Base-by-base conservation (phyloP, 23 tunicate species). In the Clavelina lepadiformis region DNA sequence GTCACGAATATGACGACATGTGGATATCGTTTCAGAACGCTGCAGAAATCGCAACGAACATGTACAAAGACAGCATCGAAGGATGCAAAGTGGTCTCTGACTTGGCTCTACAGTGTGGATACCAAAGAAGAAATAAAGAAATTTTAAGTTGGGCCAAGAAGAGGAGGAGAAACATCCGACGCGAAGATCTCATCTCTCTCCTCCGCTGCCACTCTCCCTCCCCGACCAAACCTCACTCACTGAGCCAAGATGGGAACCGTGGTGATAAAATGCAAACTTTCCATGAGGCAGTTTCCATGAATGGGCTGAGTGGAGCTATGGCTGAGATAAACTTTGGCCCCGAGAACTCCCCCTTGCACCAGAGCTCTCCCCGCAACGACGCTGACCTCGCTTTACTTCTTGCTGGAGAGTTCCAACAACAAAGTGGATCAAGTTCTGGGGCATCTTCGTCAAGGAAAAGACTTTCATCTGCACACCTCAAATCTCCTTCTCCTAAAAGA, bases 281-380 rank as follows among this genome's bases (percentile, higher is more conserved):
- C 46, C 77, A 79, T 18, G 96, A 87, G 51, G 96, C 96, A 38
- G 81, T 87, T 30, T 74, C 83, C 30, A 70, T 77, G 85, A 82
- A 86, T 22, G 95, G 95, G n/a, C 56, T 84, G 29, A 84, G 70
- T 64, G 93, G 93, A 32, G 93, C 93, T 22, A 84, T 84, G 93
- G 93, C 93, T n/a, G 93, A 59, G 8, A 69, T 84, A 32, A 84
- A 74, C 28, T 82, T 84, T 33, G 77, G 68, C 2, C 69, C 79
- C 19, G 78, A 76, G 3, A 61, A 83, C 25, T 67, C 73, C 4
- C 51, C 66, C 36, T 45, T 66, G 2, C 73, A 56, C 28, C 65
- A 41, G 2, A 45, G 45, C 2, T 74, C 80, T 5, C 69, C 70
- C n/a, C n/a, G n/a, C n/a, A n/a, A n/a, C n/a, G n/a, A n/a, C 61